Evolutionary conservation across 2,888 invertebrate genomes (phyloP).

Genomic region (Eudasyphora cyanicolor): DNA sequence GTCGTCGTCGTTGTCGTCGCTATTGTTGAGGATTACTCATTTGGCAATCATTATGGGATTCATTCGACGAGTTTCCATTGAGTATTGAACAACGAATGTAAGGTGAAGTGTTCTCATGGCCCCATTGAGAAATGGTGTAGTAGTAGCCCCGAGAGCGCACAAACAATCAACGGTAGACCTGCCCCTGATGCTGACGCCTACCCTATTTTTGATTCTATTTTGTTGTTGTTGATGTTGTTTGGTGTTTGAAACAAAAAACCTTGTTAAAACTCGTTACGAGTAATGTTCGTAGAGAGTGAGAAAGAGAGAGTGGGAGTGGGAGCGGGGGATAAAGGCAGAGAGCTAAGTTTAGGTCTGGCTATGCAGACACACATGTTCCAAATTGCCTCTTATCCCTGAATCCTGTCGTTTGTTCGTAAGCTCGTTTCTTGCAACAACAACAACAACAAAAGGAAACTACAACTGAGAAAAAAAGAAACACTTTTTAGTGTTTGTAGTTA

Average conservation of each 20-base stretch:
- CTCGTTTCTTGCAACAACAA: slow-evolving; percentile 21
- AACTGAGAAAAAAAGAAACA: slow-evolving; percentile 15
- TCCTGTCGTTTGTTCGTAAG: slow-evolving; percentile 22
- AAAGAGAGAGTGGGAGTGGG: neutral
- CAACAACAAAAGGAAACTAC: neutral
- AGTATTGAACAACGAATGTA: slow-evolving; percentile 4
- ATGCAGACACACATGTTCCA: slow-evolving; percentile 22
- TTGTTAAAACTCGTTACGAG: neutral
- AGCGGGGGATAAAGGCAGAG: too few relatives aligned
- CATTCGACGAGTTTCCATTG: neutral
- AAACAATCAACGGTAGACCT: neutral
- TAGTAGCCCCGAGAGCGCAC: neutral
- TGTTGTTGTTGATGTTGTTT: neutral
- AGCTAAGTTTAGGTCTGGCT: too few relatives aligned
- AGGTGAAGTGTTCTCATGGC: neutral
- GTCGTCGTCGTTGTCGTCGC: too few relatives aligned
- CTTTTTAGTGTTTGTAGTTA: neutral
- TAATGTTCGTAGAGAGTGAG: neutral
- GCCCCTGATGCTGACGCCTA: neutral
- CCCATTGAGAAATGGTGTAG: neutral
- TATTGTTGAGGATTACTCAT: too few relatives aligned
- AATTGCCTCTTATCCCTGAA: slow-evolving; percentile 41
- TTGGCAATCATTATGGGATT: neutral
- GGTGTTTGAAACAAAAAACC: neutral
- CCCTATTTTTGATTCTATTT: neutral